Percentiles rank a stretch among this genome's conserved stretches.
phyloP scores from a whole-genome alignment of 1,140 invertebrate species.

The Drosophila subobscura region DNA sequence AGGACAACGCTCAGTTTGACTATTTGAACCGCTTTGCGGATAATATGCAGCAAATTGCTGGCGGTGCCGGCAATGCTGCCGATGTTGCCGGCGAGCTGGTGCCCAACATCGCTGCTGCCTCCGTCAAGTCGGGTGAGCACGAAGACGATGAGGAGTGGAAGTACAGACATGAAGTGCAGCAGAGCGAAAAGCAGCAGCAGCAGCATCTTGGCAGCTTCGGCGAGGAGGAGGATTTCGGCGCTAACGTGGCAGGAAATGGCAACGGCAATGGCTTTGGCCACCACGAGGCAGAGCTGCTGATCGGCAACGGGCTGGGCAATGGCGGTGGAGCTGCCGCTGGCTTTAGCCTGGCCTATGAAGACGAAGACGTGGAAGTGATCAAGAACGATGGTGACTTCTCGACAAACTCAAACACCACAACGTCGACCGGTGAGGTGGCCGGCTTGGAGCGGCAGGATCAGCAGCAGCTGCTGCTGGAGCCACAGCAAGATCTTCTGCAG shows the following conservation, averaged over 20 bases:
- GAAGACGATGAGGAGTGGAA: constrained; percentile 79
- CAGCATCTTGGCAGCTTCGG: constrained; percentile 33
- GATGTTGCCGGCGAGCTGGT: constrained; percentile 63
- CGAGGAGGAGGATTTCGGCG: constrained; percentile 27
- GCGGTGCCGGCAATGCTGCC: constrained; percentile 48
- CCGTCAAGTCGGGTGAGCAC: constrained; percentile 52
- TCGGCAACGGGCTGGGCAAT: constrained; percentile 49
- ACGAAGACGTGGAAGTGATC: constrained; percentile 72
- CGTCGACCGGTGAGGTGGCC: constrained; percentile 62
- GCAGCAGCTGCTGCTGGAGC: constrained; percentile 12
- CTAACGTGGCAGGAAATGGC: constrained; percentile 30
- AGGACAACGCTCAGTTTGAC: constrained; percentile 75
- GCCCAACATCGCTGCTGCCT: constrained; percentile 23
- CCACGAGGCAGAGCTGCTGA: constrained; percentile 6
- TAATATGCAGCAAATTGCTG: constrained; percentile 73
- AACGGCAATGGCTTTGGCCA: constrained; percentile 22
- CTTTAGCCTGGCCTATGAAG: constrained; percentile 42
- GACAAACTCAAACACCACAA: constrained; percentile 73
- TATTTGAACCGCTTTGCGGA: constrained; percentile 72
- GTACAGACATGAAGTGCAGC: constrained; percentile 80
- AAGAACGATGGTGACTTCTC: constrained; percentile 77
- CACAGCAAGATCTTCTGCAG: constrained; percentile 23
- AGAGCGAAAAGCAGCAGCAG: constrained; percentile 76
- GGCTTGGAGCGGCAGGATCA: constrained; percentile 23
- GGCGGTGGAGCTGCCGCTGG: constrained; percentile 38